Conservation (phyloP, 2,888 invertebrate species). For the Chouioia cunea region DNA sequence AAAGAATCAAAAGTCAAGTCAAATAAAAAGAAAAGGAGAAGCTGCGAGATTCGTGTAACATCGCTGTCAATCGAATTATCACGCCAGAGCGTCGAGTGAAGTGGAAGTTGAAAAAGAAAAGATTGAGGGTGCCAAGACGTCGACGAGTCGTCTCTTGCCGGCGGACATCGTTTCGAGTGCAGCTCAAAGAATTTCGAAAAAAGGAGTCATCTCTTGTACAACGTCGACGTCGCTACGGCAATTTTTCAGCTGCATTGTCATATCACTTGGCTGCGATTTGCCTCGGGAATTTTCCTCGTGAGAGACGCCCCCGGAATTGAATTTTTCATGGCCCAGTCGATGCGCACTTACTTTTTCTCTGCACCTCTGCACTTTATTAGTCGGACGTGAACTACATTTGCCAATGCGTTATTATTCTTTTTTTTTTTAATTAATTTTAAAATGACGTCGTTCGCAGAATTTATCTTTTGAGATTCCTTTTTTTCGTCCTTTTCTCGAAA, state of each 20-base stretch:
- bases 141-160: neutral
- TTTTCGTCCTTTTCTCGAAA: no score
- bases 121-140: slow-evolving; percentile 15
- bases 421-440: slow-evolving; percentile 20
- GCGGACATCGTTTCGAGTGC: slow-evolving; percentile 48
- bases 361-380: slow-evolving; percentile 13
- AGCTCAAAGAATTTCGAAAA: slow-evolving; percentile 29
- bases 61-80: slow-evolving; percentile 12
- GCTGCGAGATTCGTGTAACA: no score
- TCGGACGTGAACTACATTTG: neutral
- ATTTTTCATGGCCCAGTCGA: slow-evolving; percentile 33
- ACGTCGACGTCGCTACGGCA: slow-evolving; percentile 41
- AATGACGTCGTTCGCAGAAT: slow-evolving; percentile 3
- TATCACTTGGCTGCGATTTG: slow-evolving; percentile 52
- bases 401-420: neutral
- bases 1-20: no score
- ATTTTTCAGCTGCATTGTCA: slow-evolving; percentile 52
- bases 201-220: no score
- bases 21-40: no score
- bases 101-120: neutral
- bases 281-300: slow-evolving; percentile 28
- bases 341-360: slow-evolving; percentile 25
- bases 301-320: slow-evolving; percentile 26
- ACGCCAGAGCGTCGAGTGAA: neutral
- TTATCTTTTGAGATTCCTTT: no score